Conservation (phyloP, 2,888 invertebrate species). For the Sphecodes monilicornis region DNA sequence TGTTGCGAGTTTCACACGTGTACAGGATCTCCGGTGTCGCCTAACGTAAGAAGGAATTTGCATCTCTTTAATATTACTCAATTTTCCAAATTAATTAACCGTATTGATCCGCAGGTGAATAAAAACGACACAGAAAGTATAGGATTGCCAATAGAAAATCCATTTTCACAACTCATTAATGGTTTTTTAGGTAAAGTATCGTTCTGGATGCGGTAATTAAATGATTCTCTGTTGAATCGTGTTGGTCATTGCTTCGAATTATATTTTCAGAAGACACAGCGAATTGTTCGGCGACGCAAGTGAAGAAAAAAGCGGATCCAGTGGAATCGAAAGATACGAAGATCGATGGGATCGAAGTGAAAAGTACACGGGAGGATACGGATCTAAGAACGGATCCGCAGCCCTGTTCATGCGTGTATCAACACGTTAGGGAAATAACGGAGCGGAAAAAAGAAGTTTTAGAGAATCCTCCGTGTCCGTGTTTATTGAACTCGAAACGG, state of each 20-base stretch:
- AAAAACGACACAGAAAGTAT: slow-evolving; percentile 41
- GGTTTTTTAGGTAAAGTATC: slow-evolving; percentile 62
- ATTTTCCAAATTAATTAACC: background rate
- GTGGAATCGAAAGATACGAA: slow-evolving; percentile 33
- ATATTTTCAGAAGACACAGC: slow-evolving; percentile 49
- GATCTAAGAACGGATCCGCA: slow-evolving; percentile 66
- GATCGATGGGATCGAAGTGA: slow-evolving; percentile 7
- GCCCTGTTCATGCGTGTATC: slow-evolving; percentile 78
- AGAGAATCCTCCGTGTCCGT: slow-evolving; percentile 79
- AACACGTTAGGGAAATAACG: slow-evolving; percentile 76
- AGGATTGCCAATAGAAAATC: slow-evolving; percentile 46
- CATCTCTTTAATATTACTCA: background rate
- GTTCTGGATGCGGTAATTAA: background rate
- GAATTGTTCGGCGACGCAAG: slow-evolving; percentile 45
- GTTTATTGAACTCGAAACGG: slow-evolving; percentile 77
- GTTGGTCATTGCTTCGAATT: background rate
- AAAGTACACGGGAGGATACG: slow-evolving; percentile 40
- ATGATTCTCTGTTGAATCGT: background rate
- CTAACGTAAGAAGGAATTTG: slow-evolving; percentile 46
- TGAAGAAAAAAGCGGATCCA: slow-evolving; percentile 57
- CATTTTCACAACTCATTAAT: slow-evolving; percentile 57
- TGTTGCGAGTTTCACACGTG: slow-evolving; percentile 66
- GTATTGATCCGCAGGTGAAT: slow-evolving; percentile 36
- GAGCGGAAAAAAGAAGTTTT: slow-evolving; percentile 73
- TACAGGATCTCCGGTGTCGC: slow-evolving; percentile 40